These are phyloP conservation scores for Dynastes hyllus DNA, from an alignment of 2,888 invertebrate species.

Conservation along the genomic window DNA sequence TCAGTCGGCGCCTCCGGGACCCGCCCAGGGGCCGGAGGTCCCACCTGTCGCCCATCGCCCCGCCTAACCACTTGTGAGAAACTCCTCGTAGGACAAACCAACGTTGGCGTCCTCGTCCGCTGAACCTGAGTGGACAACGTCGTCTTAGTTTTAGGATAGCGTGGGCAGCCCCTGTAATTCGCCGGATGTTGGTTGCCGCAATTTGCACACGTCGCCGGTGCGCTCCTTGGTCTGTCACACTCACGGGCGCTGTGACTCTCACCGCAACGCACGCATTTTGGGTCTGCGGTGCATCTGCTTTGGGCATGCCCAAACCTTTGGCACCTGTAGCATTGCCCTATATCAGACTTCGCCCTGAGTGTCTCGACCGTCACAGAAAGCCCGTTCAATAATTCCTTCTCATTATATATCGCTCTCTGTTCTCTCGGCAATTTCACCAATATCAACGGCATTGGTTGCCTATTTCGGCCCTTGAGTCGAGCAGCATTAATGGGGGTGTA, in stretches of 20 bases:
- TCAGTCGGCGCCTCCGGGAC: no score
- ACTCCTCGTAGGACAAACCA: no score
- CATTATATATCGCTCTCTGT: neutral
- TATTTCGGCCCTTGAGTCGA: neutral
- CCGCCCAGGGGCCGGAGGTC: no score
- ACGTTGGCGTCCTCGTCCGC: no score
- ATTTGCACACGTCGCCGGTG: neutral
- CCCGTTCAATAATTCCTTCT: neutral
- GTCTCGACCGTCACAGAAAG: neutral
- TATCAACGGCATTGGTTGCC: neutral
- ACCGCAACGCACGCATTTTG: neutral
- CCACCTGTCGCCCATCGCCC: no score
- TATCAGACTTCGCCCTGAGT: neutral
- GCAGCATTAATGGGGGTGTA: neutral
- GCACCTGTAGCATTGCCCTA: conserved; percentile 1
- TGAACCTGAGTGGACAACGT: neutral
- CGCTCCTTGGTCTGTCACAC: neutral
- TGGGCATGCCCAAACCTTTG: conserved; percentile 7
- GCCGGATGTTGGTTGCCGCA: neutral
- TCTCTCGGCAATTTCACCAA: neutral
- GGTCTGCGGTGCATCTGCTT: neutral
- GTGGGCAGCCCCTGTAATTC: neutral
- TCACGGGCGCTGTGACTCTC: neutral
- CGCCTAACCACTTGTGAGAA: no score
- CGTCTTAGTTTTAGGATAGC: neutral